Conservation (phyloP, 35 echinoderm and acorn worm genomes). For the Heliocidaris tuberculata region DNA sequence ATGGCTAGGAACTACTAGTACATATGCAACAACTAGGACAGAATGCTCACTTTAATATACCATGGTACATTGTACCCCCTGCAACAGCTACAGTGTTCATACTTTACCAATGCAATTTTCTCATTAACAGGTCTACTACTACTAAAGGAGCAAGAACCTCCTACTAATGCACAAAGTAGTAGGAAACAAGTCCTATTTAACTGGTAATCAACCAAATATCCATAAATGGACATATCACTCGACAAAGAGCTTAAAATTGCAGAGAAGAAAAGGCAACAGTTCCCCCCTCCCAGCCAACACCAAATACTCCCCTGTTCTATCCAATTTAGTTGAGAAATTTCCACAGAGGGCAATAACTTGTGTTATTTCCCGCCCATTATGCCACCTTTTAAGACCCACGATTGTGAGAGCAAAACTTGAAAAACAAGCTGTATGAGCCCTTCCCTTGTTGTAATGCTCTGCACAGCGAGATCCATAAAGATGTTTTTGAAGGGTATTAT, state of each 20-base stretch:
- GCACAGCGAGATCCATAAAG: background rate
- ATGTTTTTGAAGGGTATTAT: background rate
- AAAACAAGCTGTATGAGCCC: background rate
- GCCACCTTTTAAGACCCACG: background rate
- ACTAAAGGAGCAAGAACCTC: background rate
- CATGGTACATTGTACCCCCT: background rate
- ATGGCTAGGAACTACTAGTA: no score
- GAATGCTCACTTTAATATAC: background rate
- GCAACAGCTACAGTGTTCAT: no score
- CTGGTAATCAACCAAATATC: background rate
- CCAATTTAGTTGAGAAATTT: background rate
- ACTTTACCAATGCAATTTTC: no score
- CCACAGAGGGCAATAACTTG: background rate
- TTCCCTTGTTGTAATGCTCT: background rate
- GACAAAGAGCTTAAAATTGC: background rate
- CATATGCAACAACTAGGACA: background rate
- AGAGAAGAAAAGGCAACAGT: no score
- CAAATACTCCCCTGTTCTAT: background rate
- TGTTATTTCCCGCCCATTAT: background rate
- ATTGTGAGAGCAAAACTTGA: background rate
- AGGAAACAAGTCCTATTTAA: background rate
- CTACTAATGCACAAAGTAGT: background rate
- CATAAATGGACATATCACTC: background rate
- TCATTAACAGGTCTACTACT: no score
- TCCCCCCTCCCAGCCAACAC: background rate